A percentile compares a stretch with the other conserved stretches of the same genome.
These are phyloP conservation scores for Toxostoma redivivum DNA, from an alignment of 2,113 vertebrate genomes.

Conservation along the genomic window DNA sequence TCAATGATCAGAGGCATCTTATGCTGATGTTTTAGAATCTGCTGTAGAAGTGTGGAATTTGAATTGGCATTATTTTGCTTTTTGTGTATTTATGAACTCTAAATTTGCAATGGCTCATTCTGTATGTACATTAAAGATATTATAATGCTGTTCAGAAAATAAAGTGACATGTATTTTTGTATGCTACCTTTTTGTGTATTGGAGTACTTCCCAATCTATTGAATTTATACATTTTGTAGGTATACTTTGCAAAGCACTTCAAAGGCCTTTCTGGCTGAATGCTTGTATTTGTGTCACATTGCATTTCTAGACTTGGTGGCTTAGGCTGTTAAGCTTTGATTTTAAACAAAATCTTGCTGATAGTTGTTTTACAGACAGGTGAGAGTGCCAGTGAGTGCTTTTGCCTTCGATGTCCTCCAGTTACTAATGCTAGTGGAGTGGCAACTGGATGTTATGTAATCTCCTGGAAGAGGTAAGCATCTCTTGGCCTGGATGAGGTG, in stretches of 20 bases:
- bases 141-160: background rate
- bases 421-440: slow-evolving; percentile 74
- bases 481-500: background rate
- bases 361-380: slow-evolving; percentile 91
- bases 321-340: background rate
- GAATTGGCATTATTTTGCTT: background rate
- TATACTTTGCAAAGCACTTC: background rate
- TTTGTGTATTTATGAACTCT: background rate
- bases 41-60: background rate
- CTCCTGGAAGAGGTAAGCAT: slow-evolving; percentile 89
- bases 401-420: slow-evolving; percentile 85
- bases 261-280: background rate
- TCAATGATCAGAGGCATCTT: background rate
- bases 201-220: background rate
- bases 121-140: background rate
- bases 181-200: background rate
- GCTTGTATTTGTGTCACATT: background rate
- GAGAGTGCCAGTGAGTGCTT: slow-evolving; percentile 96
- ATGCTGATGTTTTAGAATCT: background rate
- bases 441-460: slow-evolving; percentile 88
- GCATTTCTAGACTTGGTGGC: background rate
- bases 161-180: background rate
- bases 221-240: background rate
- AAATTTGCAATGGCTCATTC: background rate
- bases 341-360: slow-evolving; percentile 48